Percentiles rank a stretch among this genome's conserved stretches.
These are phyloP conservation scores for Lepidurus couesii DNA, from an alignment of 1,140 invertebrate species.

Conservation along the genomic window DNA sequence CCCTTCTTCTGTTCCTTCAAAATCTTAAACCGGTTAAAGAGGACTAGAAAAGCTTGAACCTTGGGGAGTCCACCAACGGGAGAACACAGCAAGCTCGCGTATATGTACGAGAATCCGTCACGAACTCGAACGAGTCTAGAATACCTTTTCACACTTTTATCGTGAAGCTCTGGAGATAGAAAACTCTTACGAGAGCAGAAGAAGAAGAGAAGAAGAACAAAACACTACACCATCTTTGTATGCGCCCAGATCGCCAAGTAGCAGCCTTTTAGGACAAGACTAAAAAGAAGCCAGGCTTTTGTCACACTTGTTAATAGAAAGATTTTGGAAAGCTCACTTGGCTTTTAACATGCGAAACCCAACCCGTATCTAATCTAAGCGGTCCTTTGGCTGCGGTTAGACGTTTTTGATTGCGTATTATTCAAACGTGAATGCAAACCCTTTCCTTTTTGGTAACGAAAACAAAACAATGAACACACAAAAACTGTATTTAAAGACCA, in stretches of 20 bases:
- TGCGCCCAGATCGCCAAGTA: neutral
- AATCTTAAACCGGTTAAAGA: constrained; percentile 17
- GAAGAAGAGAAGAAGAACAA: neutral
- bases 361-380: neutral
- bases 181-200: neutral
- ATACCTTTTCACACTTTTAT: constrained; percentile 12
- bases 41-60: neutral
- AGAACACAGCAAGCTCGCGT: neutral
- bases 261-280: neutral
- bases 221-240: neutral
- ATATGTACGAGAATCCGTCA: neutral
- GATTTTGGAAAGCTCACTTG: neutral
- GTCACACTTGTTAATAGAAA: constrained; percentile 19
- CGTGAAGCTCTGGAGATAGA: neutral
- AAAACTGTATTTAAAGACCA: too few relatives aligned
- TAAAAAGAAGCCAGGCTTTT: neutral
- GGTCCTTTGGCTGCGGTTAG: neutral
- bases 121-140: neutral
- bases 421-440: too few relatives aligned
- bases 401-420: neutral
- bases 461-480: too few relatives aligned
- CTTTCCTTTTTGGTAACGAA: too few relatives aligned
- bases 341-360: constrained; percentile 15
- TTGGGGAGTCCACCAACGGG: constrained; percentile 13
- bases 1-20: constrained; percentile 12